phyloP scores from a whole-genome alignment of 2,797 vertebrate species.

The Calcarius lapponicus region DNA sequence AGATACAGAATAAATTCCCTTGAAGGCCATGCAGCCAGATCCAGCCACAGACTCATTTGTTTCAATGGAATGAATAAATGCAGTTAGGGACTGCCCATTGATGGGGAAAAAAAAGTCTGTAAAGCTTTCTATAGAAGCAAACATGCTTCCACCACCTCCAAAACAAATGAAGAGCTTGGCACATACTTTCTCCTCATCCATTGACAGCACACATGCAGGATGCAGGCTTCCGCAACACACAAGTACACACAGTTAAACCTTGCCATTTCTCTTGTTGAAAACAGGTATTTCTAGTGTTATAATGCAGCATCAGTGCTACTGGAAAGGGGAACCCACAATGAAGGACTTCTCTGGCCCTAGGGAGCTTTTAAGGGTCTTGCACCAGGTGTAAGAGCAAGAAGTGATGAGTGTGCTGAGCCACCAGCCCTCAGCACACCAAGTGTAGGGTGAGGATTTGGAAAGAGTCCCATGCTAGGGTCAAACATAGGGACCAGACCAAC shows the following conservation, averaged over 20 bases:
- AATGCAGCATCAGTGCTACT: accelerated
- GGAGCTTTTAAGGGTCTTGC: not conserved
- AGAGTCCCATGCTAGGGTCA: not conserved
- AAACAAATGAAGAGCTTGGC: conserved; percentile 24
- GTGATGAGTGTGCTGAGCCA: not conserved
- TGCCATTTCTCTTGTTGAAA: not conserved
- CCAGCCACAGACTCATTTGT: conserved; percentile 45
- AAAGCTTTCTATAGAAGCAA: conserved; percentile 24
- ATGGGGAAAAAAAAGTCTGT: conserved; percentile 27
- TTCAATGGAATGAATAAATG: conserved; percentile 56
- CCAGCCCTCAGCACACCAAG: not conserved
- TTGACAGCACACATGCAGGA: not conserved
- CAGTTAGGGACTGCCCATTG: conserved; percentile 25
- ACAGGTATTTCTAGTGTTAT: not conserved
- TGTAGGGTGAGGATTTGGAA: not conserved
- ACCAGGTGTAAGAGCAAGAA: not conserved
- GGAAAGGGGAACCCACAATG: not conserved
- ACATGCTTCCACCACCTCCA: conserved; percentile 22
- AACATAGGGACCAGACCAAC: not conserved
- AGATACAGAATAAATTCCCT: conserved; percentile 68
- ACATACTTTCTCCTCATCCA: not conserved
- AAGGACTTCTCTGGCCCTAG: not conserved
- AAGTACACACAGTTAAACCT: not conserved
- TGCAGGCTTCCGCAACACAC: not conserved
- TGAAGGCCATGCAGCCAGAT: conserved; percentile 61